Conservation (phyloP, 1,140 invertebrate species). For the Papilio aristodemus region DNA sequence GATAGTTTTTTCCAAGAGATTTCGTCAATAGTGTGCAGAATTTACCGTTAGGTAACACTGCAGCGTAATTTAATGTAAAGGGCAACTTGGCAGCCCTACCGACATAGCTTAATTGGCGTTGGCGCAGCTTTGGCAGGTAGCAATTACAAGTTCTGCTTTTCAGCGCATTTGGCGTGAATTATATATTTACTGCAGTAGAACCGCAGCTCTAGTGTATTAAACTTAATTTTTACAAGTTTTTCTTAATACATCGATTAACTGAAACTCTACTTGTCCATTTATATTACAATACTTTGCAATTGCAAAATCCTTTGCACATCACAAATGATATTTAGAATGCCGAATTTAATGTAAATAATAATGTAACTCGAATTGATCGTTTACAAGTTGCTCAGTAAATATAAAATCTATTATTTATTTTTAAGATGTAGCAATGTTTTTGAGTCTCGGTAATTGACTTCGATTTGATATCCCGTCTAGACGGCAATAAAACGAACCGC, state of each 20-base stretch:
- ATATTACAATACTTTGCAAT: too few relatives aligned
- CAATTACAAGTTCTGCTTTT: conserved; percentile 32
- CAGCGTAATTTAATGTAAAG: neutral
- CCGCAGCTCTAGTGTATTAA: neutral
- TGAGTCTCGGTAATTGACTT: conserved; percentile 8
- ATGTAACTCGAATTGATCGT: too few relatives aligned
- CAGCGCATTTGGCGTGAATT: conserved; percentile 27
- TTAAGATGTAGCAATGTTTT: neutral
- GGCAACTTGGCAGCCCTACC: conserved; percentile 20
- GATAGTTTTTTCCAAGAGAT: too few relatives aligned
- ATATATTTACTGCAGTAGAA: conserved; percentile 25
- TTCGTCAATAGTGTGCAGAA: neutral
- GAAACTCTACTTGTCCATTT: neutral
- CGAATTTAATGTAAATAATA: too few relatives aligned
- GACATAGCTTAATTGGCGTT: conserved; percentile 31
- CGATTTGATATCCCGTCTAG: conserved; percentile 20
- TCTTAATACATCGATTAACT: neutral
- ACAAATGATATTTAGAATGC: too few relatives aligned
- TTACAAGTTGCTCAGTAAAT: too few relatives aligned
- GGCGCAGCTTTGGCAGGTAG: conserved; percentile 24
- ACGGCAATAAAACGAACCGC: conserved; percentile 9
- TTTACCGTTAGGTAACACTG: neutral
- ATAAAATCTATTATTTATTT: neutral
- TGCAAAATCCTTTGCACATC: too few relatives aligned
- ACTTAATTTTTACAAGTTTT: neutral